Evolutionary conservation across 2,113 vertebrate species (phyloP).

Genomic region (Hydropotes inermis): DNA sequence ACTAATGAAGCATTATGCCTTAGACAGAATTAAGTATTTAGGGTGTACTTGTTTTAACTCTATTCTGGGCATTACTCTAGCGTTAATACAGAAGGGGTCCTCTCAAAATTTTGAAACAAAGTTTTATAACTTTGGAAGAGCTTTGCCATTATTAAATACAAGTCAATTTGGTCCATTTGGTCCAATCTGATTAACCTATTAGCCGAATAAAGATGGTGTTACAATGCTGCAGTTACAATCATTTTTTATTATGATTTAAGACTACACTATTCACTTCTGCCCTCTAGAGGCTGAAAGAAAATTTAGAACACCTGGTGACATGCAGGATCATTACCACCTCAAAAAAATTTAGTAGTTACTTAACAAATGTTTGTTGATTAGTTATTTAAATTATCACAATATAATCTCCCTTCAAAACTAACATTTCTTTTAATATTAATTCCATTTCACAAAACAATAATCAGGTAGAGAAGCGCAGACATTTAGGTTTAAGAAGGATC

Average conservation of each 20-base stretch:
- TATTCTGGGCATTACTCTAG: background rate
- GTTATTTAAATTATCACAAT: slow-evolving; percentile 14
- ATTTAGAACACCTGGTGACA: background rate
- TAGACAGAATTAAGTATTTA: background rate
- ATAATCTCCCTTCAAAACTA: slow-evolving; percentile 18
- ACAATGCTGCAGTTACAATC: background rate
- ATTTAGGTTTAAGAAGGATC: background rate
- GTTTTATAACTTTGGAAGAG: background rate
- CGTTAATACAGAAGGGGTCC: background rate
- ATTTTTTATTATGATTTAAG: background rate
- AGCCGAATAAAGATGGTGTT: background rate
- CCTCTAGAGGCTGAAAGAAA: background rate
- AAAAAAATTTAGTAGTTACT: background rate
- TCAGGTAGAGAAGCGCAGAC: background rate
- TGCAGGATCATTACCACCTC: background rate
- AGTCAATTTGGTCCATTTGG: background rate
- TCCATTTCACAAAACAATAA: background rate
- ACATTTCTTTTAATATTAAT: slow-evolving; percentile 12
- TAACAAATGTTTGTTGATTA: background rate
- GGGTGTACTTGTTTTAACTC: background rate
- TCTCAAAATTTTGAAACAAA: slow-evolving; percentile 13
- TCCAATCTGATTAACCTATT: background rate
- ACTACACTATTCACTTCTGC: background rate
- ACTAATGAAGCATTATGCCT: background rate
- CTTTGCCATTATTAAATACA: background rate